A percentile compares a stretch with the other conserved stretches of the same genome.
phyloP scores from a whole-genome alignment of 2,113 vertebrate species.

The Ploceus nigricollis region DNA sequence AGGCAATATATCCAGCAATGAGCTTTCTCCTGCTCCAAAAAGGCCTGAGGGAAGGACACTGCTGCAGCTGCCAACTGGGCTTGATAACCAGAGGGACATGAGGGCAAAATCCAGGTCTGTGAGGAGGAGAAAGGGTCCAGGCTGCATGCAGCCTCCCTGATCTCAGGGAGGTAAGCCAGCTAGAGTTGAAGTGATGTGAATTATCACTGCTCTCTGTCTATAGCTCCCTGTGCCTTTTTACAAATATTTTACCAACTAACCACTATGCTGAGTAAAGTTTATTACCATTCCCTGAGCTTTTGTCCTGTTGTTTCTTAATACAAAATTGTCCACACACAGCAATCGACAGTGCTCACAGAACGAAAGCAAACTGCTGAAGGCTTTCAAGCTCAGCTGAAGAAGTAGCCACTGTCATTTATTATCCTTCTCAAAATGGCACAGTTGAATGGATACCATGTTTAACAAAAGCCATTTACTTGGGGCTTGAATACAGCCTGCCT shows the following conservation, averaged over 20 bases:
- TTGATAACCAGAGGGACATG: neutral
- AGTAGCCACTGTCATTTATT: neutral
- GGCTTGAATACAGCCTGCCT: neutral
- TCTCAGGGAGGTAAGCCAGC: neutral
- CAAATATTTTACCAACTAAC: neutral
- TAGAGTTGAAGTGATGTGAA: neutral
- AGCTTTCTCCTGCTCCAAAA: neutral
- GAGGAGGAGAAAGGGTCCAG: conserved; percentile 25
- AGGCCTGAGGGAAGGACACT: neutral
- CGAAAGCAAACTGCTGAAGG: neutral
- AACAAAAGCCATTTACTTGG: neutral
- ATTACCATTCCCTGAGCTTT: neutral
- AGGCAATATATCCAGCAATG: neutral
- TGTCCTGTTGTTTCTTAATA: neutral
- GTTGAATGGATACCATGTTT: neutral
- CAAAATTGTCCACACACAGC: neutral
- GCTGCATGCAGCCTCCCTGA: neutral
- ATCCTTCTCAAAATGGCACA: neutral
- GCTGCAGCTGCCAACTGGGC: neutral
- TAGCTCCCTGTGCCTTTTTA: neutral
- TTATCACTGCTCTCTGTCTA: neutral
- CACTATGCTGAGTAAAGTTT: neutral
- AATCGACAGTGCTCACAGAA: rapidly evolving
- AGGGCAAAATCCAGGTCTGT: neutral
- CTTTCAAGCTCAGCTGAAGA: neutral